Conservation (phyloP, 2,797 vertebrate species). For the Alosa sapidissima region DNA sequence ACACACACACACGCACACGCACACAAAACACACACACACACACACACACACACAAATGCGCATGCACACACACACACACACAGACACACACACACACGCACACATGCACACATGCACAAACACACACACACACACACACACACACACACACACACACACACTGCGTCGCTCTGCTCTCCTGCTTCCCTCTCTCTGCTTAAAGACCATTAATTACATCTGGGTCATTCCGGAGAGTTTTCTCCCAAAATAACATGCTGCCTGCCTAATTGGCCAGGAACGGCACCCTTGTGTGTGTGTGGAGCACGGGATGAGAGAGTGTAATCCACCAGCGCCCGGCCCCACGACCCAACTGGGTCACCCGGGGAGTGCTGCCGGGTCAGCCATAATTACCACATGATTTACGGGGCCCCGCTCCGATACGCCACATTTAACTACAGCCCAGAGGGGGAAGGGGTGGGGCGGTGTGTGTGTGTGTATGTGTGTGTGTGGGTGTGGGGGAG, state of each 20-base stretch:
- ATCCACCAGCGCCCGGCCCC: background rate
- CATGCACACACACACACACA: background rate
- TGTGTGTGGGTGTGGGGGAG: background rate
- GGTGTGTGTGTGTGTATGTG: background rate
- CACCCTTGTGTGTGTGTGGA: background rate
- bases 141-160: too few species aligned
- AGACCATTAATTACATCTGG: conserved; percentile 18
- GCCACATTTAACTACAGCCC: background rate
- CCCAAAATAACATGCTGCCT: background rate
- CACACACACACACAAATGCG: background rate
- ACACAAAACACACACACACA: background rate
- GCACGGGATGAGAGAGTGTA: background rate
- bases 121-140: too few species aligned
- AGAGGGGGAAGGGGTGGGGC: background rate
- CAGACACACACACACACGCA: background rate
- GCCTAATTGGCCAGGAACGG: background rate
- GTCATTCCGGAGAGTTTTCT: background rate
- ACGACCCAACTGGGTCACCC: conserved; percentile 1
- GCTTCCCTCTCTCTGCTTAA: background rate
- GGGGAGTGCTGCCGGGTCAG: background rate
- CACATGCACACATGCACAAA: too few species aligned
- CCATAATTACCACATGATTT: background rate
- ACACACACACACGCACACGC: background rate
- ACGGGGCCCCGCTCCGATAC: background rate
- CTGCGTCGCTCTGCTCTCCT: background rate